phyloP scores from a whole-genome alignment of 1,140 invertebrate genomes.

The Heterodera schachtii region DNA sequence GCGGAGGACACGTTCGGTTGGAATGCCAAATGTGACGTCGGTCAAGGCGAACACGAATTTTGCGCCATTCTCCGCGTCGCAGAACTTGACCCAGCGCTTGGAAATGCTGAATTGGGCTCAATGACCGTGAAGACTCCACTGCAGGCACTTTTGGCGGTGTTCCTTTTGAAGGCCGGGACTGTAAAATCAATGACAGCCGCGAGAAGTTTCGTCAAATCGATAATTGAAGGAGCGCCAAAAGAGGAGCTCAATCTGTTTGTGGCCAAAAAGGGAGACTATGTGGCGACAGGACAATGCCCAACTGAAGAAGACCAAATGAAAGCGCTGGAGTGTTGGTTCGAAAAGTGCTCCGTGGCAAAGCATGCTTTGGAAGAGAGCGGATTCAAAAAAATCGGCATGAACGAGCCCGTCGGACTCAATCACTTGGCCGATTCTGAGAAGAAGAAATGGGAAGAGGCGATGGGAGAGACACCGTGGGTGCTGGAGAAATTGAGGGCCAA shows the following conservation, averaged over 20 bases:
- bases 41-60: too few species aligned
- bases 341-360: neutral
- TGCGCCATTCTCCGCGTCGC: too few species aligned
- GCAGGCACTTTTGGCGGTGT: slow-evolving; percentile 5
- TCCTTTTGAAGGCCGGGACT: neutral
- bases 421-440: neutral
- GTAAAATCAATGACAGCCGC: neutral
- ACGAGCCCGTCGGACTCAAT: neutral
- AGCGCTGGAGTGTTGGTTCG: slow-evolving; percentile 9
- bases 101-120: neutral
- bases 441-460: slow-evolving; percentile 14
- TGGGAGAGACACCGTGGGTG: neutral
- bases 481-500: slow-evolving; percentile 11
- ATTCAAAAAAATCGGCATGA: neutral
- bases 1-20: too few species aligned
- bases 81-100: too few species aligned
- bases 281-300: neutral
- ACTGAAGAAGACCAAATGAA: slow-evolving; percentile 16
- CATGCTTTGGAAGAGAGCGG: neutral
- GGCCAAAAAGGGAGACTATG: neutral
- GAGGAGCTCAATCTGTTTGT: neutral
- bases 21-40: too few species aligned
- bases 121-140: slow-evolving; percentile 1
- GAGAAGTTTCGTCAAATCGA: neutral
- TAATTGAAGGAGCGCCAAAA: slow-evolving; percentile 1